These are phyloP conservation scores for Vulpes ferrilata DNA, from an alignment of 2,113 vertebrate species.

Conservation along the genomic window DNA sequence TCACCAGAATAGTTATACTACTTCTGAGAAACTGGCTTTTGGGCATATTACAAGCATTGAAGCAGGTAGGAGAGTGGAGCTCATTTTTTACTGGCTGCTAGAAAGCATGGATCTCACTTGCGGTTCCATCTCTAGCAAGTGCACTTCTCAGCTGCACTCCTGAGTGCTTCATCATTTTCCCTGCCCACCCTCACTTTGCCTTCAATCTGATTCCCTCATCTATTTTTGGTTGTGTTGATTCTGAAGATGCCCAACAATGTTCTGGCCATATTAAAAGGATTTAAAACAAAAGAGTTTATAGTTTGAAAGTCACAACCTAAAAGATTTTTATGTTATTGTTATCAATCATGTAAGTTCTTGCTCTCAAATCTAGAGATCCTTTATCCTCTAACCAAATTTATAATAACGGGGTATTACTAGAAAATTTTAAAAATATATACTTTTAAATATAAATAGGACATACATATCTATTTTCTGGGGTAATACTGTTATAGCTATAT, in stretches of 20 bases:
- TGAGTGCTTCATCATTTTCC: not conserved
- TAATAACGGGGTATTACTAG: not conserved
- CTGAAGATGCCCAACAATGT: not conserved
- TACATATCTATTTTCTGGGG: not conserved
- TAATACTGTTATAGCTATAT: not conserved
- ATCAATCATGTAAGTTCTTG: not conserved
- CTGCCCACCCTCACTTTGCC: not conserved
- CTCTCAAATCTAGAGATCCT: not conserved
- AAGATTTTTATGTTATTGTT: not conserved
- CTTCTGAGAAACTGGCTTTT: not conserved
- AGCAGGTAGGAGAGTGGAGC: not conserved
- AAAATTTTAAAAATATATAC: not conserved
- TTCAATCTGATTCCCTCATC: not conserved
- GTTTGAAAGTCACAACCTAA: conserved; percentile 26
- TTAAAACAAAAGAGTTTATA: conserved; percentile 35
- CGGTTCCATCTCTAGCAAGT: not conserved
- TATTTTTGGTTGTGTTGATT: conserved; percentile 23
- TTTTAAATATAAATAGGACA: conserved; percentile 22
- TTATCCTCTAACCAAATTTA: conserved; percentile 16
- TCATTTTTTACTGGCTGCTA: not conserved
- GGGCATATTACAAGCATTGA: not conserved
- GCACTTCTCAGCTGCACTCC: not conserved
- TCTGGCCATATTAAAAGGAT: not conserved
- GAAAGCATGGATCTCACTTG: not conserved
- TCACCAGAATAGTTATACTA: not conserved